These are phyloP conservation scores for Drosophila colorata DNA, from an alignment of 2,888 invertebrate genomes.

Conservation along the genomic window DNA sequence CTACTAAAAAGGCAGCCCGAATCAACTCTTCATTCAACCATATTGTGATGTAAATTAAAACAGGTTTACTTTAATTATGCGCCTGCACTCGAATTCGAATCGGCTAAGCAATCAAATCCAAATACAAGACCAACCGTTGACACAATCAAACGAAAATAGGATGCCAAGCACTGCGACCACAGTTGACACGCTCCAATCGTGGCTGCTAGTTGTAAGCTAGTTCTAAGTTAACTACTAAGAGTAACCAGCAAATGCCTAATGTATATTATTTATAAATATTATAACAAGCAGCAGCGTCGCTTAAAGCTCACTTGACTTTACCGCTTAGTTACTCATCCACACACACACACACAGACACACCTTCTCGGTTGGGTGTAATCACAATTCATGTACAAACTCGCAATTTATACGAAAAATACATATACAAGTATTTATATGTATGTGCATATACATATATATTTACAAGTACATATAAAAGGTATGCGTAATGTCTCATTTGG, in stretches of 20 bases:
- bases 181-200: conserved; percentile 1
- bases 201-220: conserved; percentile 47
- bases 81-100: conserved; percentile 43
- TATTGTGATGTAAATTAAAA: conserved; percentile 65
- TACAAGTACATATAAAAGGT: conserved; percentile 37
- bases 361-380: conserved; percentile 17
- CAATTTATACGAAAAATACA: conserved; percentile 38
- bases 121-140: conserved; percentile 33
- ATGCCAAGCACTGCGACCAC: conserved; percentile 14
- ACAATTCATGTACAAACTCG: conserved; percentile 55
- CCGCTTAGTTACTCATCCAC: conserved; percentile 25
- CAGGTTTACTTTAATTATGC: conserved; percentile 56
- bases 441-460: neutral
- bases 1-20: conserved; percentile 77
- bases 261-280: conserved; percentile 58
- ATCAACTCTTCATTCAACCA: conserved; percentile 30
- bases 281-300: conserved; percentile 55
- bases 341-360: conserved; percentile 8
- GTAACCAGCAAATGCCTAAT: conserved; percentile 54
- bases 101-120: conserved; percentile 47
- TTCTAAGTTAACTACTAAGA: conserved; percentile 44
- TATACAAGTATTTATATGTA: conserved; percentile 17
- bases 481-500: conserved; percentile 41
- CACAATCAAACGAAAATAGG: conserved; percentile 36
- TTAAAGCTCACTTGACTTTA: conserved; percentile 55